Evolutionary conservation across 2,888 invertebrate genomes (phyloP).

Genomic region (Drosophila antonietae): DNA sequence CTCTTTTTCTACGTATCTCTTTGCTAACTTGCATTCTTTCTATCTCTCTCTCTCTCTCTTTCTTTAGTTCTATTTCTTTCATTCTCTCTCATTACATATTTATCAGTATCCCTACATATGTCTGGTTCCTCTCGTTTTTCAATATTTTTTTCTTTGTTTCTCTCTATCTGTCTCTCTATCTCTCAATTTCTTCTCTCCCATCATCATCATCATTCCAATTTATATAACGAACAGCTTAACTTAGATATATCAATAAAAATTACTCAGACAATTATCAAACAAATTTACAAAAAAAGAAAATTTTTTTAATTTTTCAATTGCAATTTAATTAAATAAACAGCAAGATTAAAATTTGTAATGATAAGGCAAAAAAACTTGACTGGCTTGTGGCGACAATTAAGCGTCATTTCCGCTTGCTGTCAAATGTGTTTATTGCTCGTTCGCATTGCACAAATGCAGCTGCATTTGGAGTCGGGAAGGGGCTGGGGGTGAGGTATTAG

Average conservation of each 20-base stretch:
- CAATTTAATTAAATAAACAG: conserved; percentile 3
- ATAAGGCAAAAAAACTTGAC: conserved; percentile 33
- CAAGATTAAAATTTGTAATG: conserved; percentile 12
- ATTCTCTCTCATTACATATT: not conserved
- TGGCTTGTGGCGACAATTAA: conserved; percentile 50
- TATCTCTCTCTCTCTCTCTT: not conserved
- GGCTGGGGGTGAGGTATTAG: not conserved
- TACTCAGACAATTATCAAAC: conserved; percentile 7
- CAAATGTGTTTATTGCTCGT: conserved; percentile 44
- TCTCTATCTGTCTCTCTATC: not conserved
- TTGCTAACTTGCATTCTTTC: not conserved
- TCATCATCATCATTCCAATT: not conserved
- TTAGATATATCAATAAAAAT: conserved; percentile 1
- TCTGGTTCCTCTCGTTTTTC: too few species aligned
- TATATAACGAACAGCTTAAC: not conserved
- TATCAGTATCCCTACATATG: too few species aligned
- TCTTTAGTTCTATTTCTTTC: not conserved
- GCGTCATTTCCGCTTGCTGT: conserved; percentile 60
- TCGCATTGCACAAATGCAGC: conserved; percentile 16
- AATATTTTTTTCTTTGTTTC: too few species aligned
- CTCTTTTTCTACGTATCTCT: too few species aligned
- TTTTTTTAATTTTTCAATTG: too few species aligned
- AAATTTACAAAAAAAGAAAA: conserved; percentile 8
- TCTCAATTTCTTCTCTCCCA: not conserved
- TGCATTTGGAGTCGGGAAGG: too few species aligned